These are phyloP conservation scores for Rhagonycha lutea DNA, from an alignment of 2,888 invertebrate species.

Conservation along the genomic window DNA sequence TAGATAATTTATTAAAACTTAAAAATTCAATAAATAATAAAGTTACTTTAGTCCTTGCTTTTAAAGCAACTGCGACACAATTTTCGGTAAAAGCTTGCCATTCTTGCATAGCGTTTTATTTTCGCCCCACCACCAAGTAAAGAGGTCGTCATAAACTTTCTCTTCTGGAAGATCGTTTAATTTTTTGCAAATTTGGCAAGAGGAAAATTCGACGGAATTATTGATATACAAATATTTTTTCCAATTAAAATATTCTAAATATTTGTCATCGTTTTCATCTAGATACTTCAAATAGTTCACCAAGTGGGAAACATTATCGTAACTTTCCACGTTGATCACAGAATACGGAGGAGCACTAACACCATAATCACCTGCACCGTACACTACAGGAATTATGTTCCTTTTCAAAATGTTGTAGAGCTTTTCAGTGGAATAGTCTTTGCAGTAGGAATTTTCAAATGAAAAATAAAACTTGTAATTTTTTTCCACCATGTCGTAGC, in stretches of 20 bases:
- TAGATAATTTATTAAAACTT: too few species aligned
- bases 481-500: constrained; percentile 57
- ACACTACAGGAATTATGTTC: constrained; percentile 68
- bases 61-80: background rate
- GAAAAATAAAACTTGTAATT: constrained; percentile 73
- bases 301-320: constrained; percentile 56
- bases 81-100: background rate
- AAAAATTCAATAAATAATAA: too few species aligned
- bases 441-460: constrained; percentile 72
- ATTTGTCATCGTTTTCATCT: constrained; percentile 57
- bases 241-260: constrained; percentile 63
- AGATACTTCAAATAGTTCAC: constrained; percentile 58
- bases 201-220: constrained; percentile 15
- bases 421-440: constrained; percentile 67
- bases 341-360: constrained; percentile 59
- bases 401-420: constrained; percentile 62
- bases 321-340: constrained; percentile 63
- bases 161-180: constrained; percentile 33
- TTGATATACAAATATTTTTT: constrained; percentile 50
- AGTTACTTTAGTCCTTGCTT: background rate
- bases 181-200: constrained; percentile 42
- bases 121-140: constrained; percentile 37
- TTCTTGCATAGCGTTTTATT: background rate
- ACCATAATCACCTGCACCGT: constrained; percentile 66
- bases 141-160: constrained; percentile 34